Evolutionary conservation across 2,797 vertebrate genomes (phyloP).

Genomic region (Arctocebus calabarensis): DNA sequence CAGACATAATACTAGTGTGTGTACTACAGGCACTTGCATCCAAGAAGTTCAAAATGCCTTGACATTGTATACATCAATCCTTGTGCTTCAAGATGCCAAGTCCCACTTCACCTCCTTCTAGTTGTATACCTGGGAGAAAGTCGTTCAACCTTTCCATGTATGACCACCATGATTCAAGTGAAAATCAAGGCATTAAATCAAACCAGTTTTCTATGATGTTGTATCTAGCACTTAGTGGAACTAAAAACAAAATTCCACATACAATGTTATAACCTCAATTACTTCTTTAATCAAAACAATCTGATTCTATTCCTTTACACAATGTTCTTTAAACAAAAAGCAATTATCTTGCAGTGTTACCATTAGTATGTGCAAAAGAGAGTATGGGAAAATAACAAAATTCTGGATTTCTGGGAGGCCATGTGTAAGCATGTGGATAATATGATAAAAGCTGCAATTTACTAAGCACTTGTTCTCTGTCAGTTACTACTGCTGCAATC

Average conservation of each 20-base stretch:
- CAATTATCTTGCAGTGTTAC: neutral
- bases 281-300: neutral
- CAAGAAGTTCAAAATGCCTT: neutral
- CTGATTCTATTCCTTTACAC: neutral
- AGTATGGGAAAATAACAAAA: neutral
- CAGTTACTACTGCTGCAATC: neutral
- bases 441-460: neutral
- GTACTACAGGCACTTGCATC: neutral
- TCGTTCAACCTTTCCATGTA: neutral
- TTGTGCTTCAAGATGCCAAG: neutral
- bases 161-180: neutral
- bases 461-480: neutral
- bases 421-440: neutral
- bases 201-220: neutral
- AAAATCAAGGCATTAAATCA: neutral
- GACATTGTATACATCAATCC: too few species aligned
- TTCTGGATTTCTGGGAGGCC: neutral
- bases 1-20: neutral
- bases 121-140: neutral
- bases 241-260: slow-evolving; percentile 3
- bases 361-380: neutral
- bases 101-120: neutral
- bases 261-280: neutral
- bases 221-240: neutral
- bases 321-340: neutral